Evolutionary conservation across 2,113 vertebrate genomes (phyloP), one percentile per base, ranked within the genome.

Genomic region (Isichthys henryi): DNA sequence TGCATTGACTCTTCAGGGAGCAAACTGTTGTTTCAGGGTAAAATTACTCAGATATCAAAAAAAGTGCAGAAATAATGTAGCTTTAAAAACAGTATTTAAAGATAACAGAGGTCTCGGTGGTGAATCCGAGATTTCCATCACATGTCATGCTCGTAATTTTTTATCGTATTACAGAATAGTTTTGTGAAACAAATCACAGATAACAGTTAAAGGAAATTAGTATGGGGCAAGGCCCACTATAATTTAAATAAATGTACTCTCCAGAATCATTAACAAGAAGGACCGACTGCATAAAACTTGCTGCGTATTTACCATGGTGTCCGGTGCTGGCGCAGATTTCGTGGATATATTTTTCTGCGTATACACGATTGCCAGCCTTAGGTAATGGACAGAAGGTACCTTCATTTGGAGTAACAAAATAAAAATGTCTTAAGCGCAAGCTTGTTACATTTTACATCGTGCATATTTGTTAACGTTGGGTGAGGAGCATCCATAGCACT

Each of bases 101-200:
- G 46, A 86, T 84, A 86, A n/a, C 50, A 87, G 31, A 39, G 50
- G 85, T 56, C 85, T 56, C 85, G 15, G 50, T 53, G 49, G 49
- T 27, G 19, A 27, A 85, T 35, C 46, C 9, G n/a, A 50, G 84
- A 86, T 86, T 52, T 56, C 49, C 85, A 87, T 53, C 48, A 15
- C 85, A 84, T 84, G 45, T 84, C 9, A 46, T 21, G 82, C 50
- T 87, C 13, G 2, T 87, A 21, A 9, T 87, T 53, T 53, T 85
- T 53, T 87, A 48, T 87, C 50, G 15, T n/a, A 31, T 84, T 84
- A 48, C 82, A 21, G 45, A 53, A 23, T 87, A 87, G 31, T 52
- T 87, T 87, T 87, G 50, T 39, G 15, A 53, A 87, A 53, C 85
- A 39, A 87, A 87, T 87, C 50, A 56, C 35, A 87, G 50, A 87